phyloP scores from a whole-genome alignment of 2,888 invertebrate species.

The Ichneumoninae sp. region DNA sequence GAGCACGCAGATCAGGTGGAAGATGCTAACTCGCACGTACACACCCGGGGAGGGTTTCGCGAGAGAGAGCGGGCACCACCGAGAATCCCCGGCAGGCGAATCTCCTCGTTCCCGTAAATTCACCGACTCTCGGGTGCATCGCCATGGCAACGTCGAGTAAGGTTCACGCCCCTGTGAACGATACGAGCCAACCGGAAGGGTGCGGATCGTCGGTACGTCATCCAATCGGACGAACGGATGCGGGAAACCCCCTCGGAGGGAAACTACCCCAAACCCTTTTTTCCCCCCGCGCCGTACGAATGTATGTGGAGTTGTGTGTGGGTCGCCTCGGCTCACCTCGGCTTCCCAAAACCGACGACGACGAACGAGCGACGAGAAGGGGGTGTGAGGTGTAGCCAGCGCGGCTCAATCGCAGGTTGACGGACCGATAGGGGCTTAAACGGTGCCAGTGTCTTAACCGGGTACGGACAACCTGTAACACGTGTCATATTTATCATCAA shows the following conservation, averaged over 20 bases:
- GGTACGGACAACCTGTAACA: slow-evolving; percentile 70
- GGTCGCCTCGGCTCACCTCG: slow-evolving; percentile 48
- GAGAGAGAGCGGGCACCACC: slow-evolving; percentile 4
- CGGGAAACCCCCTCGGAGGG: slow-evolving; percentile 68
- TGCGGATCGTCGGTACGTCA: slow-evolving; percentile 74
- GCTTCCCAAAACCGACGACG: slow-evolving; percentile 32
- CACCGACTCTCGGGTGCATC: slow-evolving; percentile 69
- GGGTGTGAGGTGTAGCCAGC: slow-evolving; percentile 55
- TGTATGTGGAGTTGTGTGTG: slow-evolving; percentile 18
- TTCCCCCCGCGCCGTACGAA: neutral
- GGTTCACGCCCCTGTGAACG: slow-evolving; percentile 75
- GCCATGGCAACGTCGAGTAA: slow-evolving; percentile 76
- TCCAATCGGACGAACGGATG: slow-evolving; percentile 75
- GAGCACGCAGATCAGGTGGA: slow-evolving; percentile 40
- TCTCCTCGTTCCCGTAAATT: slow-evolving; percentile 52
- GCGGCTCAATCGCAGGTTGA: slow-evolving; percentile 75
- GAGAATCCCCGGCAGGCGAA: slow-evolving; percentile 51
- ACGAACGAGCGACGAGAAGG: slow-evolving; percentile 36
- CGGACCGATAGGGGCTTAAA: slow-evolving; percentile 76
- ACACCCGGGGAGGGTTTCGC: neutral
- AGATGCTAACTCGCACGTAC: slow-evolving; percentile 51
- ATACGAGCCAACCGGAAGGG: slow-evolving; percentile 76
- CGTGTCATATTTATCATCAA: slow-evolving; percentile 66
- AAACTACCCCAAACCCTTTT: slow-evolving; percentile 67
- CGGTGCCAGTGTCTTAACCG: slow-evolving; percentile 73